Evolutionary conservation across 2,113 vertebrate genomes (phyloP).

Genomic region (Tragelaphus scriptus): DNA sequence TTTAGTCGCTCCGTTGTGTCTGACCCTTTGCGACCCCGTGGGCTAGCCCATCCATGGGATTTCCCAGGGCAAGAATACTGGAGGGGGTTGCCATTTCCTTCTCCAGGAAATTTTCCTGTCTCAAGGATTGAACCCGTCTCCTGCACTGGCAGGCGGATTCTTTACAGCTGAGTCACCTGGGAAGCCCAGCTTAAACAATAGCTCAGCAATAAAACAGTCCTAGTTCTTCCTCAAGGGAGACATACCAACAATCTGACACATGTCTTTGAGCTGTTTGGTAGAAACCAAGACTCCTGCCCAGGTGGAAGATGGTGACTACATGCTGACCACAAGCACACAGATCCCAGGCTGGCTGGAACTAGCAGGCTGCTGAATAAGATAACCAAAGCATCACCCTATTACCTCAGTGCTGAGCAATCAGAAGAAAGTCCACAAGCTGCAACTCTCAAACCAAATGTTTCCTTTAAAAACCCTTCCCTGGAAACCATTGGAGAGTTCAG

Average conservation of each 20-base stretch:
- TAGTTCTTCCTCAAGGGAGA: not conserved
- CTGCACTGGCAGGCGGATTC: not conserved
- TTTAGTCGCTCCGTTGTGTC: rapidly evolving
- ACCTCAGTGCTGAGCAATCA: not conserved
- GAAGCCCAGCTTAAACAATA: not conserved
- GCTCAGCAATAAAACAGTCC: not conserved
- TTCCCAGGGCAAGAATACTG: not conserved
- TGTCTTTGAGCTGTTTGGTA: not conserved
- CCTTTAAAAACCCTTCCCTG: not conserved
- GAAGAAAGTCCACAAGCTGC: not conserved
- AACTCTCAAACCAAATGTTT: not conserved
- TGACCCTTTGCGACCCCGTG: rapidly evolving
- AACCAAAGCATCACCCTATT: not conserved
- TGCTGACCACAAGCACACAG: not conserved
- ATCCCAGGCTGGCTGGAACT: not conserved
- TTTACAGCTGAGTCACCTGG: not conserved
- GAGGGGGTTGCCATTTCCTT: not conserved
- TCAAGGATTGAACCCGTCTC: not conserved
- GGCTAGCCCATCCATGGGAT: rapidly evolving
- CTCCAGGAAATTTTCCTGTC: not conserved
- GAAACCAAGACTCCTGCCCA: not conserved
- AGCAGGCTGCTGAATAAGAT: not conserved
- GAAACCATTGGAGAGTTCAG: not conserved
- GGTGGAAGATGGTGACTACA: not conserved
- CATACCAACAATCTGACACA: not conserved